A percentile compares a stretch with the other conserved stretches of the same genome.
phyloP scores from a whole-genome alignment of 2,888 invertebrate species.

The Rhingia campestris region DNA sequence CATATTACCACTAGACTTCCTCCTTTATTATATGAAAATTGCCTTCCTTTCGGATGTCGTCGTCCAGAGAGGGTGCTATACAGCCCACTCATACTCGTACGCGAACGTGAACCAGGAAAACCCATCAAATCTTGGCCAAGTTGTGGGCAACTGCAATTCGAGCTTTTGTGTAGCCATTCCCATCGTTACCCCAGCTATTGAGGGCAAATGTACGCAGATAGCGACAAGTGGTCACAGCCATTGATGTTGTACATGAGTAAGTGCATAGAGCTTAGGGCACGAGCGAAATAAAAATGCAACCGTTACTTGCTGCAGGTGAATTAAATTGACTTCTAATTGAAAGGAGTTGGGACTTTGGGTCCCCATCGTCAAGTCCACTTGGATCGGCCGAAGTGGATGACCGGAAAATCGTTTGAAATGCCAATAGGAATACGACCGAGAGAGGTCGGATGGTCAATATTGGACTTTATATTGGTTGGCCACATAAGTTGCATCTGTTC shows the following conservation, averaged over 20 bases:
- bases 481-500: conserved; percentile 10
- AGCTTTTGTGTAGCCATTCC: conserved; percentile 57
- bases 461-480: background rate
- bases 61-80: conserved; percentile 5
- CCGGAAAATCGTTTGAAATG: conserved; percentile 53
- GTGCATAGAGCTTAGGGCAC: conserved; percentile 41
- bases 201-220: conserved; percentile 61
- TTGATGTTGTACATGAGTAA: conserved; percentile 61
- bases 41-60: conserved; percentile 41
- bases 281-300: conserved; percentile 7
- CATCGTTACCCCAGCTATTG: conserved; percentile 45
- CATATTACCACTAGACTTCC: conserved; percentile 70
- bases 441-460: conserved; percentile 27
- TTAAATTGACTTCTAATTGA: conserved; percentile 57
- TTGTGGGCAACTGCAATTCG: conserved; percentile 49
- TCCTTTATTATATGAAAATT: conserved; percentile 69
- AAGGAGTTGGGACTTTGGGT: conserved; percentile 26
- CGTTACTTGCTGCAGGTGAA: conserved; percentile 59
- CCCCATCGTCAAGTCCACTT: conserved; percentile 25
- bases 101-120: background rate
- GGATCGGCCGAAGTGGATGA: conserved; percentile 26
- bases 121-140: conserved; percentile 53
- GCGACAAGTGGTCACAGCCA: conserved; percentile 61
- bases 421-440: conserved; percentile 33
- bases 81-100: conserved; percentile 7